These are phyloP conservation scores for Deilephila porcellus DNA, from an alignment of 2,888 invertebrate species.

Conservation along the genomic window DNA sequence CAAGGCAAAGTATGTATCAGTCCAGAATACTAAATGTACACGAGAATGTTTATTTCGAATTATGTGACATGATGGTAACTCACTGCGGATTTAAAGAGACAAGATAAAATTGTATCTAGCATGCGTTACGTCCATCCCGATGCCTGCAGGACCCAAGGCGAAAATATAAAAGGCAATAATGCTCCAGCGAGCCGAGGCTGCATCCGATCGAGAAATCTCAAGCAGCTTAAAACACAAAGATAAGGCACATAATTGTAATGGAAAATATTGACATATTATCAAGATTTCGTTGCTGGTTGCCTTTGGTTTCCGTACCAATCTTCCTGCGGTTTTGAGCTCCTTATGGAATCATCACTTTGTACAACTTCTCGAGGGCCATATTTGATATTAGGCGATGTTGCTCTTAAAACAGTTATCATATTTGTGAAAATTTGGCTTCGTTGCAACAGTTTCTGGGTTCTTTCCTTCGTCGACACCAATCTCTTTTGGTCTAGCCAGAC, in stretches of 20 bases:
- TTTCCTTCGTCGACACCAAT: slow-evolving; percentile 60
- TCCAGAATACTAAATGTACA: background rate
- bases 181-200: slow-evolving; percentile 52
- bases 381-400: slow-evolving; percentile 38
- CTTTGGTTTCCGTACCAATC: background rate
- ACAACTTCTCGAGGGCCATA: slow-evolving; percentile 43
- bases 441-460: slow-evolving; percentile 62
- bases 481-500: slow-evolving; percentile 63
- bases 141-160: slow-evolving; percentile 49
- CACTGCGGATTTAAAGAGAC: slow-evolving; percentile 1
- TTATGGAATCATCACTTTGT: slow-evolving; percentile 30
- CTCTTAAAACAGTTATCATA: slow-evolving; percentile 58
- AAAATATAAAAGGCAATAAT: slow-evolving; percentile 56
- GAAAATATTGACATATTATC: background rate
- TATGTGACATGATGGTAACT: background rate
- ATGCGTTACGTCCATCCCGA: slow-evolving; percentile 3
- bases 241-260: background rate
- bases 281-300: background rate
- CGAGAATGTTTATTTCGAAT: background rate
- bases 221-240: slow-evolving; percentile 35
- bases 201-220: slow-evolving; percentile 49
- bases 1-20: background rate
- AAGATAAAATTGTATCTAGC: background rate
- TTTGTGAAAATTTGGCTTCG: slow-evolving; percentile 55
- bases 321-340: background rate